Evolutionary conservation across 2,888 invertebrate genomes (phyloP).

Genomic region (Athripsodes cinereus): DNA sequence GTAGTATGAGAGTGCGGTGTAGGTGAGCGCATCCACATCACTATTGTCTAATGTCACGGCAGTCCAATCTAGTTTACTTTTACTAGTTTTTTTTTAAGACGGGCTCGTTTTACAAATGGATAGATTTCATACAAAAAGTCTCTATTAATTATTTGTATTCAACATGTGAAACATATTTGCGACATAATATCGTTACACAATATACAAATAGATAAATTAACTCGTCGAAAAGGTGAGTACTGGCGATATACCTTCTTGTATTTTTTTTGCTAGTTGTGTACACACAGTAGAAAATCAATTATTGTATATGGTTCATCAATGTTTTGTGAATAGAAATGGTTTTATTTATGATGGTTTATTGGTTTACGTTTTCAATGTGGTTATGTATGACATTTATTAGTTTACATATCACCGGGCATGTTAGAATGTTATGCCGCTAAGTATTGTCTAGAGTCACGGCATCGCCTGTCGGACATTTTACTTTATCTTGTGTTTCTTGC

Average conservation of each 20-base stretch:
- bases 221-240: conserved; percentile 4
- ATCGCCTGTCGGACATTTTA: conserved; percentile 5
- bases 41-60: conserved; percentile 20
- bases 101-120: conserved; percentile 7
- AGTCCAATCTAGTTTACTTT: conserved; percentile 25
- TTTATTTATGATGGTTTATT: background rate
- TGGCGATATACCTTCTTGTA: background rate
- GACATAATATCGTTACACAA: conserved; percentile 1
- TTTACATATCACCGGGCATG: conserved; percentile 18
- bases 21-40: background rate
- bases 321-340: background rate
- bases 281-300: background rate
- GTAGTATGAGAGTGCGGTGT: background rate
- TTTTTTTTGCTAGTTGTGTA: background rate
- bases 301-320: background rate
- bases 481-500: background rate
- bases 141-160: background rate
- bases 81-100: conserved; percentile 10
- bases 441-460: conserved; percentile 22
- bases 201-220: background rate
- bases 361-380: conserved; percentile 1
- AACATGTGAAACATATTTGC: conserved; percentile 1
- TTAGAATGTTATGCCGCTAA: conserved; percentile 19
- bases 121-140: background rate
- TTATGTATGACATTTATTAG: conserved; percentile 15